Conservation (phyloP, 1,140 invertebrate genomes). For the Bombus terrestris region DNA sequence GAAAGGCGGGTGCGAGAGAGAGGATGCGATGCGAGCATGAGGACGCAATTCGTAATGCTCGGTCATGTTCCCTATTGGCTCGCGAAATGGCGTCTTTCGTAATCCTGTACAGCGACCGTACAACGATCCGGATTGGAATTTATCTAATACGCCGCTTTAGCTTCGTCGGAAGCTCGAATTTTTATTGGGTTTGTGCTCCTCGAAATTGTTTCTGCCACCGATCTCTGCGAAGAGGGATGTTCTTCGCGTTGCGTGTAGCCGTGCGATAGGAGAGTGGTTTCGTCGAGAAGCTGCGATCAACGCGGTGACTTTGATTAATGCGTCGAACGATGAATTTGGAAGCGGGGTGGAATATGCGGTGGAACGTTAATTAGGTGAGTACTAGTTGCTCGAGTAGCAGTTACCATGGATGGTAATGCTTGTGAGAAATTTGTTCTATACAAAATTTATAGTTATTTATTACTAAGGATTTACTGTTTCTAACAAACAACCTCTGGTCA, state of each 20-base stretch:
- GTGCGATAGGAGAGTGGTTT: too few species aligned
- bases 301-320: constrained; percentile 35
- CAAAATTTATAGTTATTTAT: too few species aligned
- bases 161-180: constrained; percentile 14
- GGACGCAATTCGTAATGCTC: constrained; percentile 65
- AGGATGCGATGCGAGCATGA: constrained; percentile 29
- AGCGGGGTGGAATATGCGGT: neutral
- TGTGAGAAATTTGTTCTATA: too few species aligned
- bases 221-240: neutral
- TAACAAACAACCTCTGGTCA: neutral
- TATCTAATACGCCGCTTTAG: constrained; percentile 54
- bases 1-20: constrained; percentile 21
- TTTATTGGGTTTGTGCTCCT: constrained; percentile 15
- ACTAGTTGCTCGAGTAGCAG: neutral
- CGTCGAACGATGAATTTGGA: neutral
- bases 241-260: neutral
- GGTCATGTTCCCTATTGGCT: constrained; percentile 68
- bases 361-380: constrained; percentile 3
- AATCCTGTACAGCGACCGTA: constrained; percentile 72
- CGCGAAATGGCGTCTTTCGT: constrained; percentile 77
- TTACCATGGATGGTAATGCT: neutral
- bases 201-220: constrained; percentile 33
- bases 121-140: constrained; percentile 70
- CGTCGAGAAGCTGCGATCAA: constrained; percentile 18
- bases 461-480: too few species aligned